These are phyloP conservation scores for Drosophila yooni DNA, from an alignment of 2,888 invertebrate species.

Conservation along the genomic window DNA sequence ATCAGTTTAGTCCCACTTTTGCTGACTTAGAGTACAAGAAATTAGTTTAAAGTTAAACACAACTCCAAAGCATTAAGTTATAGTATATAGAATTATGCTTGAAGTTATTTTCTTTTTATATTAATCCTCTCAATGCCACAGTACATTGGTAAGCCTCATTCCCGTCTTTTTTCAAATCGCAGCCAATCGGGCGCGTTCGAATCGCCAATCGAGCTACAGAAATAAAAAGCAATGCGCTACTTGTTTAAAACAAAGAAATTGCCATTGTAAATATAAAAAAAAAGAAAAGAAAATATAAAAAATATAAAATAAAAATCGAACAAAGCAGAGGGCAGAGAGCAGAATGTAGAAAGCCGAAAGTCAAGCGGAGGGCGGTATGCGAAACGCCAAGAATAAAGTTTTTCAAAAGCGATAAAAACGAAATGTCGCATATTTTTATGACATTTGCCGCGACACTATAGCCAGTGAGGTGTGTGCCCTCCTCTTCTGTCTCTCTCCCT, in stretches of 20 bases:
- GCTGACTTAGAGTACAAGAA: background rate
- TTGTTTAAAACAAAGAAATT: constrained; percentile 81
- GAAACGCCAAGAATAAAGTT: constrained; percentile 81
- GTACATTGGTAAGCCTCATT: constrained; percentile 14
- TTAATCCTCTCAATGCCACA: constrained; percentile 12
- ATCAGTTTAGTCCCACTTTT: background rate
- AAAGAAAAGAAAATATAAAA: constrained; percentile 43
- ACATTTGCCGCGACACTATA: constrained; percentile 77
- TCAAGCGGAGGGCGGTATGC: constrained; percentile 39
- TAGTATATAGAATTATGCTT: background rate
- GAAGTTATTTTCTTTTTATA: background rate
- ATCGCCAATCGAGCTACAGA: constrained; percentile 73
- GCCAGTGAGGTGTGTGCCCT: constrained; percentile 40
- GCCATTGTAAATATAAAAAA: constrained; percentile 76
- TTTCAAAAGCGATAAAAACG: constrained; percentile 85
- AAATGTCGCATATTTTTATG: constrained; percentile 86
- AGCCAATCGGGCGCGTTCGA: constrained; percentile 77
- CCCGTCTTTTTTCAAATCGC: constrained; percentile 57
- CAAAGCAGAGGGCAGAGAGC: constrained; percentile 23
- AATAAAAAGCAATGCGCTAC: constrained; percentile 82
- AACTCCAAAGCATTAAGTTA: background rate
- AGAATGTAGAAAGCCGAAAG: constrained; percentile 44
- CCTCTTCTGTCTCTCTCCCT: background rate
- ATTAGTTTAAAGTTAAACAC: background rate
- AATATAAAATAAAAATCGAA: constrained; percentile 54